Percentiles rank a stretch among this genome's conserved stretches.
These are phyloP conservation scores for Marmota flaviventris DNA, from an alignment of 2,113 vertebrate species.

Conservation along the genomic window DNA sequence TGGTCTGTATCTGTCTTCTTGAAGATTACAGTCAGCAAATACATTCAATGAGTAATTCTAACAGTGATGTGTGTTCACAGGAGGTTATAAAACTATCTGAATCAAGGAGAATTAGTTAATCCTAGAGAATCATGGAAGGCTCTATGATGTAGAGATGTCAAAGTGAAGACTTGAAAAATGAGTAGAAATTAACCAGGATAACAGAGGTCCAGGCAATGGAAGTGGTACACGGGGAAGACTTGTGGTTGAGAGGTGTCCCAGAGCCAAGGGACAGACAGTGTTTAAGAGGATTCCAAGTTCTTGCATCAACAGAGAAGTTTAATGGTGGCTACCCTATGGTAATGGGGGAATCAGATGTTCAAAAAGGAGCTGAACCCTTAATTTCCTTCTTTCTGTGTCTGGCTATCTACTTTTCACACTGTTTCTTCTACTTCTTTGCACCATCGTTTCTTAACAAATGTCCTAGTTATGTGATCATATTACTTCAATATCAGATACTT, in stretches of 20 bases:
- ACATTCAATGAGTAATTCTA: neutral
- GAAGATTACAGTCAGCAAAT: neutral
- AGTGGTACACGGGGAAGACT: neutral
- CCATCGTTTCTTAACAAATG: neutral
- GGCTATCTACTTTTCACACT: neutral
- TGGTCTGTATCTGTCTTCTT: neutral
- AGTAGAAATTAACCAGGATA: neutral
- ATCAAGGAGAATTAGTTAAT: conserved; percentile 22
- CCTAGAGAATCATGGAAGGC: neutral
- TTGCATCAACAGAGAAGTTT: neutral
- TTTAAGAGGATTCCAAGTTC: neutral
- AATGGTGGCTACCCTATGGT: neutral
- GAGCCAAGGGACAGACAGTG: neutral
- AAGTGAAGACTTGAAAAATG: neutral
- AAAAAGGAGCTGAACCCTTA: neutral
- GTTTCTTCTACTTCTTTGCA: neutral
- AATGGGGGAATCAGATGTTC: neutral
- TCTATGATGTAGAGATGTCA: neutral
- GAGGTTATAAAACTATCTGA: neutral
- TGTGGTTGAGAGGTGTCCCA: neutral
- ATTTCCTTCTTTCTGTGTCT: neutral
- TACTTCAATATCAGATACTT: neutral
- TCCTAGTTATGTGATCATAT: neutral
- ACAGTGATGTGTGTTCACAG: neutral
- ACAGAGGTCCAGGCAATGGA: neutral